Evolutionary conservation across 2,888 invertebrate genomes (phyloP), one percentile per base, ranked within the genome.

Genomic region (Callinectes sapidus): DNA sequence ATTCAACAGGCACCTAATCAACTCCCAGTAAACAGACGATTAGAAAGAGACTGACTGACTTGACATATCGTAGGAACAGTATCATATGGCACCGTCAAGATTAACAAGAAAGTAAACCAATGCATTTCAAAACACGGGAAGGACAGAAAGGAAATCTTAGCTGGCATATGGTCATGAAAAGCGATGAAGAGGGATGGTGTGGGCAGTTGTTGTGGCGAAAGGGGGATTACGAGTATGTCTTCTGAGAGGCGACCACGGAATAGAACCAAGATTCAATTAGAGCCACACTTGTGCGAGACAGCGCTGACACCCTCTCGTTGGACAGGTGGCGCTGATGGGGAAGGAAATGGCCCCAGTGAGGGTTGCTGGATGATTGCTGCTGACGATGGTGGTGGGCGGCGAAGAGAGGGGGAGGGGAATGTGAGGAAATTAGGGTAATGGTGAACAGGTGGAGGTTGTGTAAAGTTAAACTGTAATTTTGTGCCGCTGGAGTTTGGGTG

Each of bases 321-420:
- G 81, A 18, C 81, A 81, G 81, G 81, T 81, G 81, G 81, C 35
- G 81, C n/a, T 81, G 81, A 81, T 35, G 81, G 35, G 81, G 81
- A 16, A 71, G 81, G 81, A 81, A 81, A 81, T 81, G 35, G 81
- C 2, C 16, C 81, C 18, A 81, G 81, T 35, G 81, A 18, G 35
- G 81, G 81, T 35, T 35, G 81, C 81, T 13, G 32, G 81, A n/a
- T 81, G 81, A 35, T 81, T 32, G 18, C 16, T 81, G 35, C 81
- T 81, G 81, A 35, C 32, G 35, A 32, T 35, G 14, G 32, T 16
- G 81, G 14, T 10, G 81, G 16, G 35, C 13, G 16, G 81, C 14
- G 35, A 35, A 16, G 81, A 32, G 81, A 16, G 81, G 16, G 16
- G 35, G 81, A 35, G 35, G 35, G 35, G 18, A n/a, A 71, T 71